Base-by-base conservation (phyloP, 2,888 invertebrate species). In the Schrankia costaestrigalis region DNA sequence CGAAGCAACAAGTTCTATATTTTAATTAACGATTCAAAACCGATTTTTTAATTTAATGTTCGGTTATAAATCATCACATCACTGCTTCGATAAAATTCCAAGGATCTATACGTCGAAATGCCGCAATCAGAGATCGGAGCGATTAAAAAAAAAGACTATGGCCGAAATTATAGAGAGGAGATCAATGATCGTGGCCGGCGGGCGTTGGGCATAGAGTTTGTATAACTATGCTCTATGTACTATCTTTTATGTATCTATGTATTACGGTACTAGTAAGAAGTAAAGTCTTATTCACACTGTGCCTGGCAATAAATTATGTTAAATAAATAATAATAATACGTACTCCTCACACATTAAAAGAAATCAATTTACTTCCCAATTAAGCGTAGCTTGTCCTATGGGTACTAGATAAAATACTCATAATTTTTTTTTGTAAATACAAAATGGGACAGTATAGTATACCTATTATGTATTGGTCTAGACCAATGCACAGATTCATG, bases 121-220 rank as follows among this genome's bases (percentile, higher is more conserved):
- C 63, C 56, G 67, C 66, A 70, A 73, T 74, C 67, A 55, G 57
- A 67, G 72, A 72, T 74, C 60, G 57, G 46, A 35, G 47, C 58
- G 65, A 66, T 72, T 63, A 70, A 65, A 70, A 71, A 70, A n/a
- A 67, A 64, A 63, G 56, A 56, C 55, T 63, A 66, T 63, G 63
- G 58, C 53, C 63, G 42, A 71, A 64, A 70, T 65, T 63, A 61
- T 63, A 64, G 53, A 52, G 61, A 63, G 49, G 64, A 56, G 55
- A 58, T 57, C 64, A 67, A 62, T 57, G 61, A 59, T 67, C 62
- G 68, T 54, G 46, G 63, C 63, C 62, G 68, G 43, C 64, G 65
- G 54, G 68, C 56, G 35, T 42, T 46, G 34, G 41, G 55, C 31
- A 51, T 47, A 48, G 47, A 51, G 37, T 53, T 45, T 51, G 48